These are phyloP conservation scores for Neoscelio sp. DNA, from an alignment of 2,888 invertebrate species.

Conservation along the genomic window DNA sequence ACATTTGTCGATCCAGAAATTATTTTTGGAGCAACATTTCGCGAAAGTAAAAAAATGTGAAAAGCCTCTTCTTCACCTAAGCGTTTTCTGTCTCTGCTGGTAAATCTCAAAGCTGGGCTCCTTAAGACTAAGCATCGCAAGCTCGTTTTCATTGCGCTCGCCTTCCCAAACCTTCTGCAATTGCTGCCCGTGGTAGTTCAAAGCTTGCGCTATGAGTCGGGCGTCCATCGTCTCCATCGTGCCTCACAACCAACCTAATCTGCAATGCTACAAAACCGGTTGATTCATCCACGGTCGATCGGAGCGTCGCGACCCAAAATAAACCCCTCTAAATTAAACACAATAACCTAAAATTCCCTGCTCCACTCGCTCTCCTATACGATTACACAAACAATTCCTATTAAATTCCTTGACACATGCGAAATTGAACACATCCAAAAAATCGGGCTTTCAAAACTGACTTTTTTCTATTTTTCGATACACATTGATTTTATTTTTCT, in stretches of 20 bases:
- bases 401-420: constrained; percentile 65
- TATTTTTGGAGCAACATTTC: neutral
- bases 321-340: constrained; percentile 48
- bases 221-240: constrained; percentile 84
- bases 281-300: constrained; percentile 56
- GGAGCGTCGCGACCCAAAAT: constrained; percentile 28
- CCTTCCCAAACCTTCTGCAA: constrained; percentile 95
- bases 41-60: constrained; percentile 15
- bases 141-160: constrained; percentile 91
- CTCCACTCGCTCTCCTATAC: constrained; percentile 17
- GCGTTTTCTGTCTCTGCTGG: constrained; percentile 90
- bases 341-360: constrained; percentile 58
- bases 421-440: constrained; percentile 61
- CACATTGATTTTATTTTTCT: neutral
- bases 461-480: constrained; percentile 3
- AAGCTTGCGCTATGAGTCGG: constrained; percentile 87
- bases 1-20: too few relatives aligned
- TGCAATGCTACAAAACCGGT: constrained; percentile 76
- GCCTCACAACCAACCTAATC: constrained; percentile 76
- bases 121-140: constrained; percentile 86
- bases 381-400: constrained; percentile 34
- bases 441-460: constrained; percentile 4
- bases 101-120: constrained; percentile 90
- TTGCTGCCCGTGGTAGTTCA: constrained; percentile 94
- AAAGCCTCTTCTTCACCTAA: too few relatives aligned